Conservation (phyloP, 2,113 vertebrate genomes). For the Vombatus ursinus region DNA sequence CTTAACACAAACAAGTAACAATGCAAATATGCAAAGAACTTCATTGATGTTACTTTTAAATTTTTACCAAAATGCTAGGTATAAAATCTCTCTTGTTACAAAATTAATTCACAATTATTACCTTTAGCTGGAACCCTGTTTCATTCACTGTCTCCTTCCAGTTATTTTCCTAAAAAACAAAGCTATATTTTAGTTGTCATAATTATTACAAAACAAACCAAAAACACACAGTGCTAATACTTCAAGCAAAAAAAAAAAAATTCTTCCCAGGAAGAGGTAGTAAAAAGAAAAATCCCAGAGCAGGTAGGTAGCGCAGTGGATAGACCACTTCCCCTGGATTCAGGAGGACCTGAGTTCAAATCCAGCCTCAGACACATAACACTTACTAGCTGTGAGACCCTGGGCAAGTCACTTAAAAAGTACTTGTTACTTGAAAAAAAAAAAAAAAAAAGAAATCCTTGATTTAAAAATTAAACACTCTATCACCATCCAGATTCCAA, state of each 20-base stretch:
- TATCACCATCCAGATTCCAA: constrained; percentile 5
- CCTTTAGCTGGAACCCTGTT: constrained; percentile 96
- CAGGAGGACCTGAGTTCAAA: too few relatives aligned
- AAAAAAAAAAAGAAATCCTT: constrained; percentile 32
- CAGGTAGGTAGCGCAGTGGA: too few relatives aligned
- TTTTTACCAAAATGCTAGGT: constrained; percentile 19
- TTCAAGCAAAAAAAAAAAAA: constrained; percentile 32
- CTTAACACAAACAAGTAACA: constrained; percentile 44
- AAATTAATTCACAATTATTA: constrained; percentile 75
- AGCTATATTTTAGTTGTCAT: constrained; percentile 60
- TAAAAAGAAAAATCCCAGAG: constrained; percentile 7
- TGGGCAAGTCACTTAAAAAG: too few relatives aligned
- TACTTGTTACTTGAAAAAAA: too few relatives aligned
- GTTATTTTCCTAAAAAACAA: constrained; percentile 89
- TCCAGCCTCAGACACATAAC: too few relatives aligned
- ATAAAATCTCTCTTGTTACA: not conserved
- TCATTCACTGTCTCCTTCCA: constrained; percentile 97
- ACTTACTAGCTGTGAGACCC: too few relatives aligned
- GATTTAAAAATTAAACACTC: constrained; percentile 49
- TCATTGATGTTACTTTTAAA: constrained; percentile 22
- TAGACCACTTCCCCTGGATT: too few relatives aligned
- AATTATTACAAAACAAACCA: constrained; percentile 44
- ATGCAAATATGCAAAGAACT: constrained; percentile 47
- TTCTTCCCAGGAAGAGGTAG: not conserved
- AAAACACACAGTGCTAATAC: not conserved